A percentile compares a stretch with the other conserved stretches of the same genome.
Conservation (phyloP, 2,797 vertebrate genomes). For the Otolemur crassicaudatus region DNA sequence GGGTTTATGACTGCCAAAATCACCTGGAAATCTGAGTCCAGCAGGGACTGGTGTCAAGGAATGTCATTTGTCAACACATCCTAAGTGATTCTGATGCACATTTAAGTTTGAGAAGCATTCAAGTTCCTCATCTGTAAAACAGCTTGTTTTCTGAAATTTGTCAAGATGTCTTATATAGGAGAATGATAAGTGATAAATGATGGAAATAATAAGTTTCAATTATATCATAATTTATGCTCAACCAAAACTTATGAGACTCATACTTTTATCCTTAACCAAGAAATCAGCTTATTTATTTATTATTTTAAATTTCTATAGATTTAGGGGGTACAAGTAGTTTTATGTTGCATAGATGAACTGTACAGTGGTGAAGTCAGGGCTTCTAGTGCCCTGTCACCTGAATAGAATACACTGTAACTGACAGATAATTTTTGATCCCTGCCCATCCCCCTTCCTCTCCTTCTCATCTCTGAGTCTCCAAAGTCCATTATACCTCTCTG, state of each 20-base stretch:
- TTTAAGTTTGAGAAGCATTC: background rate
- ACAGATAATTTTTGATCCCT: background rate
- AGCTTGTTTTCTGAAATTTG: background rate
- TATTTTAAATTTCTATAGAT: background rate
- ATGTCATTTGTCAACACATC: no score
- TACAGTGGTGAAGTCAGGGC: background rate
- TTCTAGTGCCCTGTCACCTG: background rate
- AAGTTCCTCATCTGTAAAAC: background rate
- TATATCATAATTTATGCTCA: background rate
- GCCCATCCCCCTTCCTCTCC: background rate
- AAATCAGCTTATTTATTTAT: background rate
- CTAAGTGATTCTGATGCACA: background rate
- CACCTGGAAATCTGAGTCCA: no score
- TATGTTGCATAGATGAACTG: background rate
- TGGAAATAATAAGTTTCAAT: background rate
- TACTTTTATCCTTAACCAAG: conserved; percentile 8
- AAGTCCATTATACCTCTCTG: background rate
- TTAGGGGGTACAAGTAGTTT: background rate
- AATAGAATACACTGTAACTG: background rate
- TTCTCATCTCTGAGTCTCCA: background rate
- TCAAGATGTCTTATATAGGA: background rate
- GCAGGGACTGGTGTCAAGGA: no score
- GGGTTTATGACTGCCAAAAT: no score
- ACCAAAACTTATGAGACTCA: background rate
- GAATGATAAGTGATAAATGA: background rate